Base-by-base conservation (phyloP, 2,888 invertebrate genomes). In the Galerucella pusilla region DNA sequence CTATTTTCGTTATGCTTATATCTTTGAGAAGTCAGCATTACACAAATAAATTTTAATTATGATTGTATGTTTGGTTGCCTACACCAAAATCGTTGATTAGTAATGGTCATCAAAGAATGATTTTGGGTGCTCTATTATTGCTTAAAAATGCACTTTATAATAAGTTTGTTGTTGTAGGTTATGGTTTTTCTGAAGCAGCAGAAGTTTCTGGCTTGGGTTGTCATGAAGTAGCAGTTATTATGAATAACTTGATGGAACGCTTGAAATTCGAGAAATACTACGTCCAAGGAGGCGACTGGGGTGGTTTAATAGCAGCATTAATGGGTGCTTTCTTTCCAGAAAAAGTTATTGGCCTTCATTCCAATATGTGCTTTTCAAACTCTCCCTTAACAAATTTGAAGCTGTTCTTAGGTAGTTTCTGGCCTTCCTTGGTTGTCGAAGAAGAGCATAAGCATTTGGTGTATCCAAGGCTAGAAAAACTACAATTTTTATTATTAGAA, bases 221-320 rank as follows among this genome's bases (percentile, higher is more conserved):
- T 0, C 85, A 89, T 0, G 89, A 92, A 80, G 89, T 91, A 68
- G 90, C 90, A 0, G 88, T 91, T 0, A 85, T 93, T 61, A 89
- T 94, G 82, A 90, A 90, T 70, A 92, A 92, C 82, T 88, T 96
- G 68, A 95, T 95, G 94, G 85, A 89, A 35, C 88, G 93, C 11
- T 88, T 96, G 0, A 93, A 93, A 0, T 90, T 90, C 85, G 85
- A 91, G 61, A 89, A 91, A 83, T 96, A 90, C 86, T 94, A 92
- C 86, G 85, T 91, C 0, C 94, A 95, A 87, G 94, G 94, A 0
- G 96, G 96, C 0, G 96, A 97, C 85, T 96, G 95, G 95, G 97
- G 97, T 0, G 88, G 93, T 0, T 7, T 89, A 0, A 90, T 96
- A 60, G 91, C 90, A 0, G 86, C 90, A 0, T 83, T 88, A n/a